Evolutionary conservation across 92 coral and sea anemone genomes (phyloP), one percentile per base, ranked within the genome.

Genomic region (Epizoanthus ramosus): DNA sequence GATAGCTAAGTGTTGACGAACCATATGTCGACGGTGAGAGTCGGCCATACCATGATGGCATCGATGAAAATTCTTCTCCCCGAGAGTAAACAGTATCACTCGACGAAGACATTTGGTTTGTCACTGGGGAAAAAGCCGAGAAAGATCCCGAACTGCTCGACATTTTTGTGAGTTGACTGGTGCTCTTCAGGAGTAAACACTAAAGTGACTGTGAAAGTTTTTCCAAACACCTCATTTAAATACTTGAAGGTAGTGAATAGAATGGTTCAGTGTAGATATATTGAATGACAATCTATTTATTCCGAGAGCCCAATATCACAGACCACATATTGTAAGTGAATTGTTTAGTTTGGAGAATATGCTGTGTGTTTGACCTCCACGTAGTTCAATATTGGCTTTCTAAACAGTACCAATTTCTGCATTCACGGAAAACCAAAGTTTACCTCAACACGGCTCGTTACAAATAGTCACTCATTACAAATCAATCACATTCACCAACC

Each of bases 211-310:
- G 80, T n/a, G 59, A 43, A 61, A 61, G 71, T 61, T 77, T 60
- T 68, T 12, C 24, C 58, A 77, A 77, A 77, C 70, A 77, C 82
- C 82, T 77, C 63, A 77, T 77, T 77, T 77, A 77, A 35, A 60
- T 77, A 63, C 71, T 77, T 77, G 58, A 77, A 60, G 12, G 54
- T 13, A 9, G 15, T 50, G 54, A 50, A 50, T 9, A 13, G 54
- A 50, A 50, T 50, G 14, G 54, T 16, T 50, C 54, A 50, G 54
- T 50, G 54, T 37, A 37, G 3, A 50, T 50, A 50, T 50, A 50
- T 50, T 50, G 54, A 2, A 3, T 41, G 58, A 37, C 82, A 77
- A 41, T 77, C 82, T 60, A 61, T 77, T 77, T 57, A 59, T 60
- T 69, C 82, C 57, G 37, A 15, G 82, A 3, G 56, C 41, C 82